Conservation (phyloP, 2,113 vertebrate species). For the Actenoides lindsayi region DNA sequence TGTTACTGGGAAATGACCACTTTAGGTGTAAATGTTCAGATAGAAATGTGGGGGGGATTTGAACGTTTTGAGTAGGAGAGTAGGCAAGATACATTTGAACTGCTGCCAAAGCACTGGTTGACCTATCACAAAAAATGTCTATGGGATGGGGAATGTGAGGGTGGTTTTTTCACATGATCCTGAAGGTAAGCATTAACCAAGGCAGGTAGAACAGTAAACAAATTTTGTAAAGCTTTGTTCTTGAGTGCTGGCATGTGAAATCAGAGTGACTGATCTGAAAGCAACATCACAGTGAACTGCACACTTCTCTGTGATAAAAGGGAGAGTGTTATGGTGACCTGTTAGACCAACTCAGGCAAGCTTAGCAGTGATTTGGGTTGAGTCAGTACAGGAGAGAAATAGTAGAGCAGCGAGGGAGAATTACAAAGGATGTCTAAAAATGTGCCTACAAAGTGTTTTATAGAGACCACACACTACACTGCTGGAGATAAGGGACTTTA, state of each 20-base stretch:
- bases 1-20: background rate
- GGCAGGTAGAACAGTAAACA: background rate
- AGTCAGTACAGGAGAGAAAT: background rate
- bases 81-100: background rate
- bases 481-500: background rate
- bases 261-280: background rate
- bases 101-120: background rate
- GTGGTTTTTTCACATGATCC: background rate
- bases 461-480: background rate
- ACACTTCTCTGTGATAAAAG: background rate
- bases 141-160: background rate
- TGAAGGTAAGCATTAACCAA: background rate
- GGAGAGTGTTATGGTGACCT: background rate
- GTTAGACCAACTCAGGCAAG: background rate
- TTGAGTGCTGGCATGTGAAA: background rate
- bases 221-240: constrained; percentile 10
- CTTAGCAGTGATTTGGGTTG: background rate
- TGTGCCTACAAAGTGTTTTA: background rate
- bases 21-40: background rate
- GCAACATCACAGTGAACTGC: background rate
- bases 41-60: background rate
- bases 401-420: background rate
- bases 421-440: constrained; percentile 12
- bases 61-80: background rate
- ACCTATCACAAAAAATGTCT: background rate